Percentiles rank a stretch among this genome's conserved stretches.
phyloP scores from a whole-genome alignment of 2,797 vertebrate species.

The Hippocampus kuda region DNA sequence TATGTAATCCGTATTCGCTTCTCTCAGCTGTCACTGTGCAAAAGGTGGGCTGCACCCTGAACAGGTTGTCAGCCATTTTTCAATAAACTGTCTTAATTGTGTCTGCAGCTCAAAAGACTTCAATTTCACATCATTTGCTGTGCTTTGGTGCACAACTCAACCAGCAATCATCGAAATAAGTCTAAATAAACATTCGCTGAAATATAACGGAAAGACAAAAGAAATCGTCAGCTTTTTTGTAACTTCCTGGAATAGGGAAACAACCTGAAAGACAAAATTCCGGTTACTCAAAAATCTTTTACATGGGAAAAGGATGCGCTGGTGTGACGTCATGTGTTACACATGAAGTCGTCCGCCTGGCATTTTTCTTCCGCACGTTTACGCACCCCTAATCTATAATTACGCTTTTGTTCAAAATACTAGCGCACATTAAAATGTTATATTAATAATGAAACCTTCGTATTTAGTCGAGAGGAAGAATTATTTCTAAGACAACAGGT shows the following conservation, averaged over 20 bases:
- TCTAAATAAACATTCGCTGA: background rate
- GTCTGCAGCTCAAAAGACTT: too few species aligned
- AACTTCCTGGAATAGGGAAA: background rate
- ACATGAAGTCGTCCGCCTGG: conserved; percentile 22
- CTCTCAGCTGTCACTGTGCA: too few species aligned
- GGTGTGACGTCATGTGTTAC: conserved; percentile 38
- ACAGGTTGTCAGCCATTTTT: too few species aligned
- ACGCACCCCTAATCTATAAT: background rate
- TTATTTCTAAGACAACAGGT: background rate
- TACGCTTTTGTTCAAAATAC: background rate
- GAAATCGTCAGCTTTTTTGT: background rate
- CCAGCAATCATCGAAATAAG: background rate
- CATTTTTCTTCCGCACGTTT: background rate
- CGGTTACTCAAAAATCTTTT: too few species aligned
- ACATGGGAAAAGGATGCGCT: background rate
- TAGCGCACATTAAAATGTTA: background rate
- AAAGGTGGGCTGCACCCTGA: too few species aligned
- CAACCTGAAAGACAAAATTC: background rate
- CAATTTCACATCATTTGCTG: too few species aligned
- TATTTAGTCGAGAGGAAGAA: too few species aligned
- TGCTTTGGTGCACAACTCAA: background rate
- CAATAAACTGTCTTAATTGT: too few species aligned
- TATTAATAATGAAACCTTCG: background rate
- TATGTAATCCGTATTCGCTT: too few species aligned
- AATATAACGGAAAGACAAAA: background rate